Percentiles rank a stretch among this genome's conserved stretches.
phyloP scores from a whole-genome alignment of 1,140 invertebrate genomes.

The Brachionus plicatilis region DNA sequence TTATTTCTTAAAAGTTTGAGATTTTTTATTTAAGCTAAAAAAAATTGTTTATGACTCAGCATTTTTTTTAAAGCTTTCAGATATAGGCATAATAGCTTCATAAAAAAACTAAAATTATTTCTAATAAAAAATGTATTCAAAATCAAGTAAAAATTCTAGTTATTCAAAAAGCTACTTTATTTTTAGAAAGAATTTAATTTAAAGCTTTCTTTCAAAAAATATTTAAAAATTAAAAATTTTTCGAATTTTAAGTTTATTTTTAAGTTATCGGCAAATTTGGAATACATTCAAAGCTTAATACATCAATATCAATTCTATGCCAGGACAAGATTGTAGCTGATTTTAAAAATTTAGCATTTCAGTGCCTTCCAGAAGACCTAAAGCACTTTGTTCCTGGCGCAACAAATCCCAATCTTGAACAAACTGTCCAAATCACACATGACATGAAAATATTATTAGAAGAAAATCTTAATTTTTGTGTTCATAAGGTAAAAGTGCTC shows the following conservation, averaged over 20 bases:
- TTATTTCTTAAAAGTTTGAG: too few relatives aligned
- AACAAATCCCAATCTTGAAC: not conserved
- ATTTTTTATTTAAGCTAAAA: too few relatives aligned
- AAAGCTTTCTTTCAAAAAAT: too few relatives aligned
- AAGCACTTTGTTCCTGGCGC: not conserved
- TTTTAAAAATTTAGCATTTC: not conserved
- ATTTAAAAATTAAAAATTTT: too few relatives aligned
- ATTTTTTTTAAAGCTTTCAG: too few relatives aligned
- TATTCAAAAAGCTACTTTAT: too few relatives aligned
- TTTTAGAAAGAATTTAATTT: too few relatives aligned
- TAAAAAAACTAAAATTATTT: too few relatives aligned
- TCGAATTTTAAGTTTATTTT: not conserved
- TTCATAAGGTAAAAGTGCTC: not conserved
- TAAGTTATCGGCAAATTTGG: slow-evolving; percentile 34
- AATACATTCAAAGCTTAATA: not conserved
- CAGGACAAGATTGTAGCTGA: not conserved
- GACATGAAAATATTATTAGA: slow-evolving; percentile 13
- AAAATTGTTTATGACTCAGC: too few relatives aligned
- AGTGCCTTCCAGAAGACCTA: not conserved
- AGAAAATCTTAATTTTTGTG: not conserved
- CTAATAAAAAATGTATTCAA: too few relatives aligned
- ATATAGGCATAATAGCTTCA: too few relatives aligned
- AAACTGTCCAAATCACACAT: not conserved
- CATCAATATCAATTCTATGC: not conserved
- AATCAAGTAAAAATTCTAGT: too few relatives aligned